Percentiles rank a stretch among this genome's conserved stretches.
phyloP scores from a whole-genome alignment of 2,888 invertebrate genomes.

The Ashinkailepas kermadecensis region DNA sequence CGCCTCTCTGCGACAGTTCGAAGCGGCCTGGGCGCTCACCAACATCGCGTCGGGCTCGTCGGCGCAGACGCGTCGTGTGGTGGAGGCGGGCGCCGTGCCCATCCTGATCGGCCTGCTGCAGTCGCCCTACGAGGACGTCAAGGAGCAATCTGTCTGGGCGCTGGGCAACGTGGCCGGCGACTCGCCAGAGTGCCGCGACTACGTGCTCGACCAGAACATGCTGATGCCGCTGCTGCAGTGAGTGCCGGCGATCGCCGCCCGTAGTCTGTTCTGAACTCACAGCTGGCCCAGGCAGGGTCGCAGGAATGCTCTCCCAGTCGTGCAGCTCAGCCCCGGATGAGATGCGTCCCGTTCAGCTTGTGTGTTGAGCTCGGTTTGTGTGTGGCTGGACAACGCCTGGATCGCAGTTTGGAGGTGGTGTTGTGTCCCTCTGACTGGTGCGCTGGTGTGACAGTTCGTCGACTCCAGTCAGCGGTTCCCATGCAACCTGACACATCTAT shows the following conservation, averaged over 20 bases:
- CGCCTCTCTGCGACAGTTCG: conserved; percentile 63
- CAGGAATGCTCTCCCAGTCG: too few relatives aligned
- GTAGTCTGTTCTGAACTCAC: too few relatives aligned
- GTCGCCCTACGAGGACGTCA: conserved; percentile 59
- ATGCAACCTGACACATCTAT: too few relatives aligned
- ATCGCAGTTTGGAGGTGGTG: too few relatives aligned
- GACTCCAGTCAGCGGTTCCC: too few relatives aligned
- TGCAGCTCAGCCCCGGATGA: too few relatives aligned
- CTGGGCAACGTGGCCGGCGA: conserved; percentile 83
- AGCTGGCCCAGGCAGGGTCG: too few relatives aligned
- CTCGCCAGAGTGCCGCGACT: conserved; percentile 62
- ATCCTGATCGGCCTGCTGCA: conserved; percentile 65
- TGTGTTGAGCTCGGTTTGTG: too few relatives aligned
- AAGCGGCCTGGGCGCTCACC: conserved; percentile 94
- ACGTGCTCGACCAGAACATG: conserved; percentile 66
- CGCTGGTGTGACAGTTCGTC: too few relatives aligned
- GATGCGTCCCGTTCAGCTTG: too few relatives aligned
- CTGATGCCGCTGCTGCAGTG: conserved; percentile 80
- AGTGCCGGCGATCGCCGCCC: conserved; percentile 35
- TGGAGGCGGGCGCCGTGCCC: conserved; percentile 77
- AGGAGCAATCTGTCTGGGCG: conserved; percentile 93
- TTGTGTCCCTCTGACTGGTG: too few relatives aligned
- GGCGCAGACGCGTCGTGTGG: conserved; percentile 80
- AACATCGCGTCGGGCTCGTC: conserved; percentile 94
- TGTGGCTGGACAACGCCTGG: too few relatives aligned